Percentiles rank a stretch among this genome's conserved stretches.
Conservation (phyloP, 1,140 invertebrate species). For the Drosophila pseudoobscura region DNA sequence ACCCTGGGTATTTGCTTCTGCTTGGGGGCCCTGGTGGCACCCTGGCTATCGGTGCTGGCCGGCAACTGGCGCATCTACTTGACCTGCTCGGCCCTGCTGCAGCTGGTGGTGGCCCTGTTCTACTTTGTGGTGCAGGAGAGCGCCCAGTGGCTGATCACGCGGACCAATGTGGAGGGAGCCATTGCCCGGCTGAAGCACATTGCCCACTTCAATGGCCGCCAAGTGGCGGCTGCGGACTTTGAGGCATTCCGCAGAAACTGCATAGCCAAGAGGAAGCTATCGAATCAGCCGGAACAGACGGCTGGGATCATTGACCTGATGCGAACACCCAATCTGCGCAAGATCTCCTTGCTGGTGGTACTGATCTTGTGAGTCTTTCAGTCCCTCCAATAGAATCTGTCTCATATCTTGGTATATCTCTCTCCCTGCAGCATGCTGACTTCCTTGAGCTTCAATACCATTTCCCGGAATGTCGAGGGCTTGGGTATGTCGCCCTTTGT, state of each 20-base stretch:
- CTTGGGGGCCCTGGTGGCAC: conserved; percentile 84
- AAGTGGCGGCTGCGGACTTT: conserved; percentile 80
- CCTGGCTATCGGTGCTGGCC: conserved; percentile 84
- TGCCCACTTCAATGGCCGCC: conserved; percentile 84
- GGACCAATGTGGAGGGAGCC: conserved; percentile 84
- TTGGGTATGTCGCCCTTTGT: conserved; percentile 67
- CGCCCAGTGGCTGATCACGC: conserved; percentile 86
- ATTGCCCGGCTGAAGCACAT: conserved; percentile 84
- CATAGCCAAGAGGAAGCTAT: conserved; percentile 49
- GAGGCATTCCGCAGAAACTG: conserved; percentile 80
- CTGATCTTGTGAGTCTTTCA: conserved; percentile 53
- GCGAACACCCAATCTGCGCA: conserved; percentile 51
- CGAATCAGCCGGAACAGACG: conserved; percentile 55
- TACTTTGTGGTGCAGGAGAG: conserved; percentile 86
- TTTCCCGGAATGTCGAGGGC: conserved; percentile 65
- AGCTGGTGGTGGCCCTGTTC: conserved; percentile 83
- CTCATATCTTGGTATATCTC: background rate
- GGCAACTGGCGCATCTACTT: conserved; percentile 85
- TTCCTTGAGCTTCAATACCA: conserved; percentile 64
- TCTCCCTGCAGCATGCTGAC: conserved; percentile 51
- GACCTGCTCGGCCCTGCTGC: conserved; percentile 83
- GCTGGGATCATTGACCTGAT: conserved; percentile 51
- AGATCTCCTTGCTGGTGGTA: conserved; percentile 50
- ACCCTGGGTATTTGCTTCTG: conserved; percentile 85
- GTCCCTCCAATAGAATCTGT: background rate